Conservation (phyloP, 1,140 invertebrate genomes). For the Reticulitermes speratus region DNA sequence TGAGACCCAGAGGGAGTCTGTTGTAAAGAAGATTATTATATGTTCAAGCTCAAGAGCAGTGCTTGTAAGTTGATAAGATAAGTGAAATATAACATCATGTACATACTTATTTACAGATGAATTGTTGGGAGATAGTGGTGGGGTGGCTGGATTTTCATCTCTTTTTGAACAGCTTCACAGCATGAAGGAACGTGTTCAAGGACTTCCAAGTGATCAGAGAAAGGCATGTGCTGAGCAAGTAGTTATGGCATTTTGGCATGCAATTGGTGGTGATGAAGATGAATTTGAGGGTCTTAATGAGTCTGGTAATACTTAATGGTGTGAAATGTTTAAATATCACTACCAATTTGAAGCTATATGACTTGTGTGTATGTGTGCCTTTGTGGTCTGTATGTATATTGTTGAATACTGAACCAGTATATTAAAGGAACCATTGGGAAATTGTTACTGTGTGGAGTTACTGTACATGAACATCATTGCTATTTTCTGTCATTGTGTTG, state of each 20-base stretch:
- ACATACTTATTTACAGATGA: slow-evolving; percentile 43
- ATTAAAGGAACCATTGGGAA: no score
- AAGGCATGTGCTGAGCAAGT: slow-evolving; percentile 74
- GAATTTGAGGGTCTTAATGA: slow-evolving; percentile 54
- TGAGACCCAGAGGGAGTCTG: no score
- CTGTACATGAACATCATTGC: no score
- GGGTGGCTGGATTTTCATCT: slow-evolving; percentile 58
- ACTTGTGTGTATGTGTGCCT: not conserved
- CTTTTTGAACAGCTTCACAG: slow-evolving; percentile 61
- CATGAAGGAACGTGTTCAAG: slow-evolving; percentile 68
- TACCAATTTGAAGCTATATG: no score
- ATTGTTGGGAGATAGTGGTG: slow-evolving; percentile 49
- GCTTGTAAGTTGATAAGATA: no score
- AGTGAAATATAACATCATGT: no score
- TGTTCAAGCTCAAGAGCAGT: no score
- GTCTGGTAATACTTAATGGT: not conserved
- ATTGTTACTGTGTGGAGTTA: no score
- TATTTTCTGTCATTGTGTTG: no score
- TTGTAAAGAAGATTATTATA: no score
- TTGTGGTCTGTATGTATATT: no score
- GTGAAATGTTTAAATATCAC: not conserved
- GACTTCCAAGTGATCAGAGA: slow-evolving; percentile 61
- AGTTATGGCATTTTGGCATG: slow-evolving; percentile 75
- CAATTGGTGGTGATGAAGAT: slow-evolving; percentile 72
- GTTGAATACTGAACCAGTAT: no score